Base-by-base conservation (phyloP, 2,797 vertebrate species). In the Chrysocyon brachyurus region DNA sequence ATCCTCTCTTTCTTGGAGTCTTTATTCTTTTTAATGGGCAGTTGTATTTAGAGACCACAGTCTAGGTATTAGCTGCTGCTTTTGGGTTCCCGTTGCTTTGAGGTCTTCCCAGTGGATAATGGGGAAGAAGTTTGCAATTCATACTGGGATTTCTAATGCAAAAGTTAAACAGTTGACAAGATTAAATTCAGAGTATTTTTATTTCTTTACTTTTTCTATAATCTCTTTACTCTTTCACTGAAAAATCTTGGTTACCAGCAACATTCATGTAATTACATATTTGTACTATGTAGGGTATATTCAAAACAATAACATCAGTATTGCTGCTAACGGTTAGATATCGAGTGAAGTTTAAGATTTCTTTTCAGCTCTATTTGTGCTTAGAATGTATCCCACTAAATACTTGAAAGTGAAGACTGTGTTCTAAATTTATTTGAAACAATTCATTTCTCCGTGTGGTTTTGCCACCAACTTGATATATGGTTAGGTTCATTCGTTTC, bases 391-490 rank as follows among this genome's bases (percentile, higher is more conserved):
- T 49, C 40, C n/a, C 33, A 72, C 1, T 10, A 88, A 70, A 36
- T 92, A 59, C 7, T 36, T 70, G 40, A 36, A 3, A 79, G 52
- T 94, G 91, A 68, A 87, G 54, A 36, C 17, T 83, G 33, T 49
- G 26, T 90, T 89, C 49, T 89, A n/a, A 61, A 56, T 33, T 84
- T 92, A 82, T 92, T 94, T 75, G 64, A 87, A 90, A 82, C 64
- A 88, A 75, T 72, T 86, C 36, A n/a, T 87, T 95, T 73, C 56
- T 94, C 77, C 61, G 19, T 97, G 77, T 66, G 77, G 54, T 88
- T 97, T 98, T 94, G 93, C 86, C 81, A 97, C 84, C 86, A 95
- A 92, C 63, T 96, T 97, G 93, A 83, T 84, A 84, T n/a, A 81
- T 90, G 81, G 63, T 84, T 90, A 90, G 81, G 46, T 92, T 84